A percentile compares a stretch with the other conserved stretches of the same genome.
Evolutionary conservation across 1,140 invertebrate genomes (phyloP).

Genomic region (Adoxophyes honmai): DNA sequence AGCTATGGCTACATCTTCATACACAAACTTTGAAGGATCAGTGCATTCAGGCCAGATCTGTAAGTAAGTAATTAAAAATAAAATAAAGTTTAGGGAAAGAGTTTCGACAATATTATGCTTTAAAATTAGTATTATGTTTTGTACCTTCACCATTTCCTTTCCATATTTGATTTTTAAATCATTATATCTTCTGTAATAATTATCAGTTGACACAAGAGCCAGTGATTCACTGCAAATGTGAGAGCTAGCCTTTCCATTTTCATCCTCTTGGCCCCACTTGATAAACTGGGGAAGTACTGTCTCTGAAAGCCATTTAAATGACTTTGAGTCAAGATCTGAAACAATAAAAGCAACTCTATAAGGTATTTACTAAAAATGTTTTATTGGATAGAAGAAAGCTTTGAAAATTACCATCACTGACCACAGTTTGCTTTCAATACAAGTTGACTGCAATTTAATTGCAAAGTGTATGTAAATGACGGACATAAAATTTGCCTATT

Average conservation of each 20-base stretch:
- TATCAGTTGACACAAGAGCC: constrained; percentile 81
- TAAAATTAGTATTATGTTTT: neutral
- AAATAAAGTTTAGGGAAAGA: no score
- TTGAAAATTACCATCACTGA: constrained; percentile 27
- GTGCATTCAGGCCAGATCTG: constrained; percentile 93
- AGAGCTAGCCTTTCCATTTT: constrained; percentile 34
- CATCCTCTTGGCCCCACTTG: constrained; percentile 79
- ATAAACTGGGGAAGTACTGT: constrained; percentile 81
- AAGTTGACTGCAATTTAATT: constrained; percentile 30
- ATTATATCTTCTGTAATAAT: constrained; percentile 86
- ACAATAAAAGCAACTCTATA: constrained; percentile 17
- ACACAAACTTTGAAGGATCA: constrained; percentile 96
- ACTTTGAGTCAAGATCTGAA: constrained; percentile 41
- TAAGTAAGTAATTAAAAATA: constrained; percentile 4
- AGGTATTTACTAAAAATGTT: neutral
- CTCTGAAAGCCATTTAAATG: constrained; percentile 76
- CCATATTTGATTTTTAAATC: constrained; percentile 90
- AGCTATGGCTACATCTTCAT: constrained; percentile 97
- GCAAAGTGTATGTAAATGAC: constrained; percentile 45
- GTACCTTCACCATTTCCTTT: constrained; percentile 82
- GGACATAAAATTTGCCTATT: constrained; percentile 46
- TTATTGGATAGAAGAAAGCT: no score
- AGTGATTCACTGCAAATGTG: constrained; percentile 79
- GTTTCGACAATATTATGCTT: no score
- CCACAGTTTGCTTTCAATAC: constrained; percentile 34